These are phyloP conservation scores for Drosophila pruinosa DNA, from an alignment of 1,140 invertebrate species.

Conservation along the genomic window DNA sequence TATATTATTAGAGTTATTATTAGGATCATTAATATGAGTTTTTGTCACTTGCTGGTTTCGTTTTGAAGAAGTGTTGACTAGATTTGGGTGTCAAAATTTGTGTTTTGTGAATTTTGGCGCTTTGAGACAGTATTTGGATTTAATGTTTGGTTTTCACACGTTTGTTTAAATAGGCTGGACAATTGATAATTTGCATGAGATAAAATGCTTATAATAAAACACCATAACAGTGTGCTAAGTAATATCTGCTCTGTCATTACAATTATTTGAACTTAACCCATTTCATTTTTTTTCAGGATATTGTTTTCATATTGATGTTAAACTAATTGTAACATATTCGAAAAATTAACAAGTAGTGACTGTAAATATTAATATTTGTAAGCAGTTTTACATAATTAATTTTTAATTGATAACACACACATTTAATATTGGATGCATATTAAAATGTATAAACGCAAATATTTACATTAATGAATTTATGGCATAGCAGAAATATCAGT, in stretches of 20 bases:
- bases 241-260: background rate
- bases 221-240: background rate
- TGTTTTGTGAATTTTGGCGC: constrained; percentile 53
- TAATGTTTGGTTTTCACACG: constrained; percentile 71
- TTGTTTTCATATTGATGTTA: background rate
- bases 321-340: background rate
- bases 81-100: constrained; percentile 66
- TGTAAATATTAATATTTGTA: background rate
- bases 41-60: constrained; percentile 70
- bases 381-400: background rate
- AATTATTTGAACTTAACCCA: background rate
- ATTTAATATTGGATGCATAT: background rate
- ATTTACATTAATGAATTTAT: background rate
- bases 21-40: constrained; percentile 75
- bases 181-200: constrained; percentile 64
- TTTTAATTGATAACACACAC: background rate
- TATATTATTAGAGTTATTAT: constrained; percentile 79
- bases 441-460: background rate
- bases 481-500: too few species aligned
- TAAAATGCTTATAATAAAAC: constrained; percentile 24
- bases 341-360: background rate
- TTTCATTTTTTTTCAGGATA: background rate
- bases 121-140: constrained; percentile 50
- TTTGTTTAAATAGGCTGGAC: constrained; percentile 69
- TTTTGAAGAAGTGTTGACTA: constrained; percentile 43